phyloP scores from a whole-genome alignment of 1,140 invertebrate species.

The Pentalonia nigronervosa region DNA sequence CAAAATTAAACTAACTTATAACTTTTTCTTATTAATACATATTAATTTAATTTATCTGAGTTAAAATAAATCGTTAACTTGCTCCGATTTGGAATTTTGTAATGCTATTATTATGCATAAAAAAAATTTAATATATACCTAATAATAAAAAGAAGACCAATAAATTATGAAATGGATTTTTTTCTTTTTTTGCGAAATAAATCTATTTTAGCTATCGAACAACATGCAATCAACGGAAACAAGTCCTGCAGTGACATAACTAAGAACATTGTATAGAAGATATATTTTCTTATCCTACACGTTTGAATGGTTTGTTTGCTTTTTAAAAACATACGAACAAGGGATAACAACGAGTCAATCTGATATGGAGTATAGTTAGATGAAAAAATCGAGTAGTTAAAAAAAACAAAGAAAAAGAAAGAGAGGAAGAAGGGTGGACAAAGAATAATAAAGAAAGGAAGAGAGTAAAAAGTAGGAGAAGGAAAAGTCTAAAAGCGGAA shows the following conservation, averaged over 20 bases:
- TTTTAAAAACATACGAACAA: conserved; percentile 40
- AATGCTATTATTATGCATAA: neutral
- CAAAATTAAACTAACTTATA: too few species aligned
- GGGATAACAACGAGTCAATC: conserved; percentile 45
- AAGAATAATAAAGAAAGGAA: neutral
- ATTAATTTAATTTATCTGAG: too few species aligned
- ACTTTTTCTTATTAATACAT: too few species aligned
- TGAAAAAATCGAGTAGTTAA: conserved; percentile 35
- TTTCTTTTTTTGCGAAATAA: neutral
- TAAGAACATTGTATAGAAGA: conserved; percentile 39
- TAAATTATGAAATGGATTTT: conserved; percentile 21
- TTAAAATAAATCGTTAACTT: too few species aligned
- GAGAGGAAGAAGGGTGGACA: too few species aligned
- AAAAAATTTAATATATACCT: neutral
- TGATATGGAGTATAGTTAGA: conserved; percentile 43
- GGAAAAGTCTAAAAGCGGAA: neutral
- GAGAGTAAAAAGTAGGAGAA: neutral
- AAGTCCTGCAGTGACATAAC: conserved; percentile 45
- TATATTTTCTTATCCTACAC: conserved; percentile 45
- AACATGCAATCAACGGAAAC: neutral
- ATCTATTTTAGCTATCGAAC: conserved; percentile 23
- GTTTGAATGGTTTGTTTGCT: conserved; percentile 48
- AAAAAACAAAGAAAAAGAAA: conserved; percentile 14
- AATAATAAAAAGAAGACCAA: neutral
- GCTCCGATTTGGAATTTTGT: neutral